Base-by-base conservation (phyloP, 2,888 invertebrate genomes). In the Amphiduros pacificus region DNA sequence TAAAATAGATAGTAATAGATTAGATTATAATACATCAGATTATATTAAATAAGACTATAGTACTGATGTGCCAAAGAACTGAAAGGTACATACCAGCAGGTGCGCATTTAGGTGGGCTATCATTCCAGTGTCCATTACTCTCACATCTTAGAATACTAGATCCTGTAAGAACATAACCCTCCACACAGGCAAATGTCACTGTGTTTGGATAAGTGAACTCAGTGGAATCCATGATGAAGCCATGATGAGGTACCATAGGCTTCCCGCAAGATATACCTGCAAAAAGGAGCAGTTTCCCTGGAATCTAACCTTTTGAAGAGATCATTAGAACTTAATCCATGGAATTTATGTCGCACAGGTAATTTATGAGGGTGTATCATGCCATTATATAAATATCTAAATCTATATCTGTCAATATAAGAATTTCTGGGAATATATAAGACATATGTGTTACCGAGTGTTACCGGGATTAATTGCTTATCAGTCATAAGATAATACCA, bases 121-220 rank as follows among this genome's bases (percentile, higher is more conserved):
- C 40, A 32, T 44, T 60, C 60, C 60, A 60, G 17, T 53, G 41
- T 2, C 60, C 60, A 28, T 60, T 44, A 20, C 49, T 60, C 31
- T 54, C 54, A 54, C 60, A 60, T 20, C 60, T 24, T 11, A 60
- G 28, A 44, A 60, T 54, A 29, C 36, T 31, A 24, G 36, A 22
- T 5, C 60, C 60, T 32, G 41, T 53, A 5, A 60, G 48, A 14
- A 54, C 44, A 44, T 60, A 60, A 24, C 60, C 60, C 54, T 60
- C 36, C 53, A 36, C 32, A 26, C 60, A 60, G 28, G 29, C 44
- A 32, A 53, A 50, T 20, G 49, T 50, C 29, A 60, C 60, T 24
- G 60, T 60, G 54, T 60, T 60, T 22, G 60, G 60, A 28, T 60
- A 60, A 1, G 60, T 60, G 31, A 53, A 60, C 44, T 60, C 53